Base-by-base conservation (phyloP, 2,797 vertebrate species). In the Anabas testudineus region DNA sequence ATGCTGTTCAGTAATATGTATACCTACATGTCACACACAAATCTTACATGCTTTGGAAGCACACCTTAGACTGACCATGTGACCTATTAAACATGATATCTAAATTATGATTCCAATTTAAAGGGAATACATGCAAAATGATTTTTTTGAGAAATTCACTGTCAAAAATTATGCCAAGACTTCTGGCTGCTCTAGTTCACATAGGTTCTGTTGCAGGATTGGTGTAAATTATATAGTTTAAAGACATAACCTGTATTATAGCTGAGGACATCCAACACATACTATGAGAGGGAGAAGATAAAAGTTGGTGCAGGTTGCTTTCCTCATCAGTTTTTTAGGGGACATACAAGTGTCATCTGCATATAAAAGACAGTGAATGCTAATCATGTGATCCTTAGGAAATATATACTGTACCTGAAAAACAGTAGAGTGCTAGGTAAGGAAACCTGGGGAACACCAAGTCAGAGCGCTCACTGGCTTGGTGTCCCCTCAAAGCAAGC, bases 41-140 rank as follows among this genome's bases (percentile, higher is more conserved):
- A 64, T 47, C 24, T 48, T 14, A 30, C 13, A 67, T 51, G n/a
- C 71, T 81, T 71, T 82, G 77, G 82, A 82, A 55, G 57, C 73
- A 32, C 56, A 61, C 60, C 78, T 52, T 46, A 0, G 43, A 62
- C 15, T 36, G 26, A 51, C 22, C 41, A 57, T 77, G 26, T 76
- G 68, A 80, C 42, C 69, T 39, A 42, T 49, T 71, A 74, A 83
- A 85, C 49, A 30, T 34, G 73, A 78, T 65, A 60, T 63, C 16
- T 28, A 10, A 51, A 63, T 41, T 32, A 21, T 49, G 49, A 55
- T 37, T 64, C 45, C 28, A 80, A 77, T 32, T 32, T 32, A 9
- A 30, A 32, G 30, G 30, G 5, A 26, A 28, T 4, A 28, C 26
- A 28, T 4, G 5, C 5, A 28, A 28, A 28, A 28, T 5, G n/a